A percentile compares a stretch with the other conserved stretches of the same genome.
Evolutionary conservation across 2,797 vertebrate species (phyloP).

Genomic region (Phrynocephalus guinanensis): DNA sequence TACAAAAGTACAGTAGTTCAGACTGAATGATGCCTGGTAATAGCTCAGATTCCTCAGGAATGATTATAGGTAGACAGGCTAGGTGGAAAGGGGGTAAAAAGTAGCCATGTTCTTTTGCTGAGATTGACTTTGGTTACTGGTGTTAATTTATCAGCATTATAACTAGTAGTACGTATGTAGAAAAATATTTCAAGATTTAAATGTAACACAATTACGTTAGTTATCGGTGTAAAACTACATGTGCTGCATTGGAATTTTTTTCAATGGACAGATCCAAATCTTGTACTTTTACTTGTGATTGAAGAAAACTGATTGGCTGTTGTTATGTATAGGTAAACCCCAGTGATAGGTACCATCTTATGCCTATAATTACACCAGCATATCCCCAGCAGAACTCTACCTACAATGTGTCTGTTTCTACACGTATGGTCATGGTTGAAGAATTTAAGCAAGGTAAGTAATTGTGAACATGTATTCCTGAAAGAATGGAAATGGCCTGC

Average conservation of each 20-base stretch:
- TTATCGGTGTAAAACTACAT: slow-evolving; percentile 32
- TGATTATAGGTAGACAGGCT: slow-evolving; percentile 15
- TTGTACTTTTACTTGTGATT: slow-evolving; percentile 78
- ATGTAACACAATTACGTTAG: slow-evolving; percentile 31
- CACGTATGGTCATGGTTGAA: slow-evolving; percentile 89
- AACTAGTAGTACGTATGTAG: not conserved
- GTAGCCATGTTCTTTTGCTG: slow-evolving; percentile 10
- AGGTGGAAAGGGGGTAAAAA: not conserved
- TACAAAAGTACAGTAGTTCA: slow-evolving; percentile 14
- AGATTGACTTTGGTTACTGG: slow-evolving; percentile 27
- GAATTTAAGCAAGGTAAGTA: slow-evolving; percentile 91
- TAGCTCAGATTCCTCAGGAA: slow-evolving; percentile 29
- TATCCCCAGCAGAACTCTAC: slow-evolving; percentile 94
- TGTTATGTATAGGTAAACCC: slow-evolving; percentile 88
- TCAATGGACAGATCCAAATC: slow-evolving; percentile 79
- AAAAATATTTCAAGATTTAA: not conserved
- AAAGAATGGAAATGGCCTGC: slow-evolving; percentile 45
- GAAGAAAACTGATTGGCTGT: slow-evolving; percentile 85
- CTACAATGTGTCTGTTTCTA: slow-evolving; percentile 91
- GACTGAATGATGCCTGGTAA: slow-evolving; percentile 38
- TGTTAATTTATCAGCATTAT: not conserved
- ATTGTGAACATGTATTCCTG: slow-evolving; percentile 62
- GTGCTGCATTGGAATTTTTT: slow-evolving; percentile 43
- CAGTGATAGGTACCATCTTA: slow-evolving; percentile 91
- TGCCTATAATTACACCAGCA: slow-evolving; percentile 94